Base-by-base conservation (phyloP, 64 coral and sea anemone species). In the Dendrophyllia cribrosa region DNA sequence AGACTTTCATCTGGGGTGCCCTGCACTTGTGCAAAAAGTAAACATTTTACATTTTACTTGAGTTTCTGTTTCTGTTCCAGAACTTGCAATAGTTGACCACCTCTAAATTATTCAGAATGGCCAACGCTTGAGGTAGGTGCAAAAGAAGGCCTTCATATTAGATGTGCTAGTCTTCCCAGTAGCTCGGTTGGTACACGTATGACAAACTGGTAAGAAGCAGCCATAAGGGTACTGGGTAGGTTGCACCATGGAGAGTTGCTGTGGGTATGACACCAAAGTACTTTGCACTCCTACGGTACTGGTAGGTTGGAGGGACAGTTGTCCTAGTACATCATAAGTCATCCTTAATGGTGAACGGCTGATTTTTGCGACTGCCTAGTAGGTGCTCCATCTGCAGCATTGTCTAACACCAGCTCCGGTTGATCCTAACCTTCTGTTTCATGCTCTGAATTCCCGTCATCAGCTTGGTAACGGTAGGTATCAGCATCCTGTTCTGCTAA, bases 261-360 rank as follows among this genome's bases (percentile, higher is more conserved):
- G 59, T 65, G 83, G 83, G 9, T 53, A 53, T 67, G 67, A 14
- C 12, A 46, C 83, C 8, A 23, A 68, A 13, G 10, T 70, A 10
- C 83, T 52, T 23, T 50, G 61, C 20, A 86, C 20, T 68, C 64
- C 83, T 45, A 23, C 64, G 24, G 61, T 86, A 13, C 49, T 45
- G 67, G 13, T 34, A 50, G 86, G 67, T 75, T 88, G 70, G 24
- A 88, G 17, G 70, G 72, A 88, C 4, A 69, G 70, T 72, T 88
- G 86, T 60, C 49, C 70, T 56, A 75, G 55, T 34, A 15, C 58
- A 76, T 88, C 34, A 60, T 88, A 88, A 25, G 86, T 88, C 25
- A 88, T 44, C 25, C 69, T 88, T 15, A 59, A 4, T 19, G 67
- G 86, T 74, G 70, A 70, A 76, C 51, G 49, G 19, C 48, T 34